Percentiles rank a stretch among this genome's conserved stretches.
These are phyloP conservation scores for Diorhabda sublineata DNA, from an alignment of 1,140 invertebrate genomes.

Conservation along the genomic window DNA sequence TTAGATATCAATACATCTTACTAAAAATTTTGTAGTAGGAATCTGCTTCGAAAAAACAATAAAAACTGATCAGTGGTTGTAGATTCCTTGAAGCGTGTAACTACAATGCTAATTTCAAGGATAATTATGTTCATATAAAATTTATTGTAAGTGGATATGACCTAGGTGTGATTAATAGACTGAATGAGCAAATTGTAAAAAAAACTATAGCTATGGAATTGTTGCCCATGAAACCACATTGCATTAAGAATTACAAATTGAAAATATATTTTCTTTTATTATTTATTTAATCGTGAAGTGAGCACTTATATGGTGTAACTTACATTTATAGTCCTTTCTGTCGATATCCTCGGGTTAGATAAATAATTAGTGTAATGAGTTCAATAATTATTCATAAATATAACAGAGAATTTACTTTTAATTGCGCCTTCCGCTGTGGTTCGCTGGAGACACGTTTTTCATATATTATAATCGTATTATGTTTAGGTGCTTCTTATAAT, in stretches of 20 bases:
- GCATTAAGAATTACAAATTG: not conserved
- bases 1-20: too few species aligned
- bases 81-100: not conserved
- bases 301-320: not conserved
- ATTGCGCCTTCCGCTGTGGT: too few species aligned
- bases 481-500: too few species aligned
- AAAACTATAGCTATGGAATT: not conserved
- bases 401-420: too few species aligned
- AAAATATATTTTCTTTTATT: not conserved
- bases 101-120: not conserved
- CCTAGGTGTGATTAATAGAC: slow-evolving; percentile 2
- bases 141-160: slow-evolving; percentile 1
- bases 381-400: too few species aligned
- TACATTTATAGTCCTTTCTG: not conserved
- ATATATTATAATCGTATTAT: too few species aligned
- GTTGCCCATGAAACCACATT: slow-evolving; percentile 1
- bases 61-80: too few species aligned
- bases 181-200: not conserved
- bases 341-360: too few species aligned
- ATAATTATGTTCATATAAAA: not conserved
- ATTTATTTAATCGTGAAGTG: not conserved
- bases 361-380: too few species aligned
- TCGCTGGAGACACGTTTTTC: too few species aligned
- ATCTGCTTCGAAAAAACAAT: too few species aligned
- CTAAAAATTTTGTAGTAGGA: too few species aligned